Evolutionary conservation across 1,140 invertebrate species (phyloP), one percentile per base, ranked within the genome.

Genomic region (Oryctes rhinoceros): DNA sequence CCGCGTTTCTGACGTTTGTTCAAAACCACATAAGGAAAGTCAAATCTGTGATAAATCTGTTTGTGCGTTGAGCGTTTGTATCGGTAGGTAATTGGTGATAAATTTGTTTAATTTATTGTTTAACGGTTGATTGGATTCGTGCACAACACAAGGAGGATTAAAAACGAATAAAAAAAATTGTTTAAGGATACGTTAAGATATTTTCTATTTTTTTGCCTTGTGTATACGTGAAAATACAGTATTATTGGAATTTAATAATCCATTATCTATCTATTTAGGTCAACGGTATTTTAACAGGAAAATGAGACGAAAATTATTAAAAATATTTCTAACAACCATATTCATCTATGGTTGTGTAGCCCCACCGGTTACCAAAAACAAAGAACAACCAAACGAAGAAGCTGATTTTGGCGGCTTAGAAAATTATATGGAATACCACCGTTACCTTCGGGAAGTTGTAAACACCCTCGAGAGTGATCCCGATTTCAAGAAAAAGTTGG

Each of bases 361-460:
- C 7, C 86, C 86, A 35, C 86, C 86, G 10, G 86, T 87, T 18
- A 83, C 83, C 1, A 81, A 84, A 83, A 84, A 84, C 74, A 84
- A 85, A 80, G 78, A 83, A 20, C 78, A 82, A 79, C 76, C 79
- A 24, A 77, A 80, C 48, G 80, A 83, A 59, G 77, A 80, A 49
- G 80, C 84, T 9, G 79, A 83, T 6, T 62, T 80, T 10, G 82
- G 80, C 67, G 84, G 83, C 18, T 39, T 87, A 20, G 85, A 87
- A 81, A 83, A 87, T 62, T 85, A 89, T 79, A 87, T 94, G 82
- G 95, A 97, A 86, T 98, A 98, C 88, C 93, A 95, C 80, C 89
- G 94, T 24, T 98, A 98, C 86, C 88, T 98, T 20, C 92, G 93
- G 83, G 95, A 98, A 89, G 95, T 98, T 0, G 94, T 97, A 0